Evolutionary conservation across 2,113 vertebrate genomes (phyloP).

Genomic region (Tor tambroides): DNA sequence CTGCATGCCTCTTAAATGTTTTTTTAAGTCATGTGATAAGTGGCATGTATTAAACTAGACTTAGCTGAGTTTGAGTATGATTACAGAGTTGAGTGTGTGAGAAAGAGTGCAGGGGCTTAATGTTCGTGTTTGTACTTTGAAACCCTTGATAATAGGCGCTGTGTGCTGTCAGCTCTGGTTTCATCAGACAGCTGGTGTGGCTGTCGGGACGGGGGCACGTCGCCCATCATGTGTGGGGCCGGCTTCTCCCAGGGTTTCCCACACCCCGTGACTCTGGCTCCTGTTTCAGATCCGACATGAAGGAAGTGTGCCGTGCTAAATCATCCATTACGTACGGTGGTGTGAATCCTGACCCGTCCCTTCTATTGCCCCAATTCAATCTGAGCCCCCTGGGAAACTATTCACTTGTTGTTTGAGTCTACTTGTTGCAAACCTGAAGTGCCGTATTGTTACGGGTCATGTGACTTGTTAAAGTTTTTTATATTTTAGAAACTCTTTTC

Average conservation of each 20-base stretch:
- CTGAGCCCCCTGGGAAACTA: conserved; percentile 48
- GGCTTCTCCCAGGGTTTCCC: conserved; percentile 75
- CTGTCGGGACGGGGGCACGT: conserved; percentile 1
- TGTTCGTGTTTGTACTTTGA: conserved; percentile 48
- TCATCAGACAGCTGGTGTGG: conserved; percentile 65
- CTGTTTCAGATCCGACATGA: conserved; percentile 74
- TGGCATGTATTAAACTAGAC: background rate
- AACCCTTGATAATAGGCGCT: conserved; percentile 48
- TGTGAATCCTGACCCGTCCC: conserved; percentile 60
- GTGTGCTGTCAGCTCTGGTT: conserved; percentile 60
- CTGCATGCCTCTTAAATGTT: background rate
- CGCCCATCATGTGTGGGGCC: conserved; percentile 61
- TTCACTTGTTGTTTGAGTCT: conserved; percentile 47
- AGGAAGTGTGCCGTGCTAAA: conserved; percentile 84
- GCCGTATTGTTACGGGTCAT: background rate
- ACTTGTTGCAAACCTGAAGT: conserved; percentile 52
- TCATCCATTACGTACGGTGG: conserved; percentile 75
- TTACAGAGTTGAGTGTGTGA: background rate
- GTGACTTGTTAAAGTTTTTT: background rate
- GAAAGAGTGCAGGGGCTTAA: background rate
- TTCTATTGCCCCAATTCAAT: conserved; percentile 46
- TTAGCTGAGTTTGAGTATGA: background rate
- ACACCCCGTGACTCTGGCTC: conserved; percentile 64
- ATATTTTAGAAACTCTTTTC: background rate
- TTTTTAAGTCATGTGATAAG: background rate